phyloP scores from a whole-genome alignment of 2,113 vertebrate species.

The Lates calcarifer region DNA sequence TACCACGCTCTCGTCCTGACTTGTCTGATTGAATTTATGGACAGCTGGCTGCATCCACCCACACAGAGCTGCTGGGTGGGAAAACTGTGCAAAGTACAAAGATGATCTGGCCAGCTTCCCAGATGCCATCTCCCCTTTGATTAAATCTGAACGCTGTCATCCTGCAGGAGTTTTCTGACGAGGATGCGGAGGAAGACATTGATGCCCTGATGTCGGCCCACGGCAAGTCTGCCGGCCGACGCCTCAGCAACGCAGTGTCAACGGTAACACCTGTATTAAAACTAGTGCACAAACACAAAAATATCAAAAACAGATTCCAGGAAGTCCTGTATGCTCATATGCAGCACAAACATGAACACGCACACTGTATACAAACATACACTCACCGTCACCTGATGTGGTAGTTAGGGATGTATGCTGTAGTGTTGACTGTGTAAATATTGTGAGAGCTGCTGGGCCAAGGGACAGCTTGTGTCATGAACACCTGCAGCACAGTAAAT shows the following conservation, averaged over 20 bases:
- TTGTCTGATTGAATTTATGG: slow-evolving; percentile 62
- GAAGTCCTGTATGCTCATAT: slow-evolving; percentile 6
- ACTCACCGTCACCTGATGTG: slow-evolving; percentile 11
- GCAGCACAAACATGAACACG: slow-evolving; percentile 18
- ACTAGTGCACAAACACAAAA: slow-evolving; percentile 14
- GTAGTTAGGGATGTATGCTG: slow-evolving; percentile 12
- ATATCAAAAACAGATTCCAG: background rate
- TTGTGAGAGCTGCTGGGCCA: background rate
- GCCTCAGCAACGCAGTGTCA: slow-evolving; percentile 85
- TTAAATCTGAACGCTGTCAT: slow-evolving; percentile 52
- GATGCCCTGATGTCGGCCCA: slow-evolving; percentile 83
- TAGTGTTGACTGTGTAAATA: slow-evolving; percentile 67
- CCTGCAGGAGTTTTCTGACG: slow-evolving; percentile 87
- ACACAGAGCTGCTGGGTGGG: slow-evolving; percentile 32
- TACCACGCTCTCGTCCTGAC: slow-evolving; percentile 30
- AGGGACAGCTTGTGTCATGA: slow-evolving; percentile 4
- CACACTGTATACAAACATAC: background rate
- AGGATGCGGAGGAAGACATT: slow-evolving; percentile 85
- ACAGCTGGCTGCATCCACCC: slow-evolving; percentile 45
- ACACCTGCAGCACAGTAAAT: slow-evolving; percentile 1
- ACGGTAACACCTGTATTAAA: slow-evolving; percentile 80
- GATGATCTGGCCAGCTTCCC: slow-evolving; percentile 31
- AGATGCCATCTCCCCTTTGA: slow-evolving; percentile 26
- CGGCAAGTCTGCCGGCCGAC: slow-evolving; percentile 67
- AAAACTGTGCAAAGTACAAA: slow-evolving; percentile 19